These are phyloP conservation scores for Neosilurus hyrtlii DNA, from an alignment of 2,797 vertebrate genomes.

Conservation along the genomic window DNA sequence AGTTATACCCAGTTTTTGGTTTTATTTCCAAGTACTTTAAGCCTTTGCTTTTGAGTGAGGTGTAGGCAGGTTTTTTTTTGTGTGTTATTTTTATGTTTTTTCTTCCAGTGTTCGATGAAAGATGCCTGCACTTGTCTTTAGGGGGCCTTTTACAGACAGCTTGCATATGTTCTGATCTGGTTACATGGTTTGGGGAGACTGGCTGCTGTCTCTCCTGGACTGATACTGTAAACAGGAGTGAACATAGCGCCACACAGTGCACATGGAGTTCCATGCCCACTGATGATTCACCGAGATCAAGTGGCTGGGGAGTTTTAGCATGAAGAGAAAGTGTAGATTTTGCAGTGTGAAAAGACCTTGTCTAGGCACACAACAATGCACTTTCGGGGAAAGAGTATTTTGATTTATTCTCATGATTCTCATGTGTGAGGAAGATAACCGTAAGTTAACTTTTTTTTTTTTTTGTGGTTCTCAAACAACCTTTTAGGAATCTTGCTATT, in stretches of 20 bases:
- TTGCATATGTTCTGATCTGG: constrained; percentile 57
- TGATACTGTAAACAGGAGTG: constrained; percentile 73
- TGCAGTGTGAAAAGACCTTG: constrained; percentile 26
- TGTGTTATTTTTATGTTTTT: not conserved
- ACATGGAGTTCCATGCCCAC: constrained; percentile 49
- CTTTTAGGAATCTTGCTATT: not conserved
- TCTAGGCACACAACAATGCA: not conserved
- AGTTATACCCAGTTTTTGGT: not conserved
- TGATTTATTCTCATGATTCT: too few species aligned
- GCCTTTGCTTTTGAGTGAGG: constrained; percentile 1
- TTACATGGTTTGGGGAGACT: constrained; percentile 64
- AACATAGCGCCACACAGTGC: constrained; percentile 70
- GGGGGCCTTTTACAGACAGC: constrained; percentile 46
- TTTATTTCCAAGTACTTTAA: not conserved
- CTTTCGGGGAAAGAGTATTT: not conserved
- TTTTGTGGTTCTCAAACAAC: constrained; percentile 1
- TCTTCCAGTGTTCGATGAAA: constrained; percentile 26
- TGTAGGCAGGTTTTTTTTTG: not conserved
- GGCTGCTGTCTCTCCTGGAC: constrained; percentile 60
- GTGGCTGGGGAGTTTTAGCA: constrained; percentile 49
- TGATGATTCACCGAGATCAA: constrained; percentile 54
- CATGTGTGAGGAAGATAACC: not conserved
- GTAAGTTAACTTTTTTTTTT: not conserved
- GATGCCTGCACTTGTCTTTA: constrained; percentile 30
- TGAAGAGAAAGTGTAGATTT: constrained; percentile 55